Conservation (phyloP, 2,888 invertebrate genomes). For the Rhaphigaster nebulosa region DNA sequence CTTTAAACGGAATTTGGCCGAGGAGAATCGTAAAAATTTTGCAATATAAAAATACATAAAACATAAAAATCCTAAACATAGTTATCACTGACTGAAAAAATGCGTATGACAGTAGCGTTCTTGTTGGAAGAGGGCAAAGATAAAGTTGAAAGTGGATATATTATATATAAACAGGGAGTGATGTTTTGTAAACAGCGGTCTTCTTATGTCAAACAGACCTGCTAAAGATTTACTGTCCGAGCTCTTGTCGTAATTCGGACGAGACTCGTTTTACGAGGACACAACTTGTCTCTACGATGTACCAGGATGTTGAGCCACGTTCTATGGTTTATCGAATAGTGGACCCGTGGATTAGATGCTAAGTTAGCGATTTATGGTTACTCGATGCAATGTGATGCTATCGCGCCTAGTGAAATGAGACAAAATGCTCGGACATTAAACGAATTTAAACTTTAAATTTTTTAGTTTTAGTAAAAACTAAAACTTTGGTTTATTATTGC, state of each 20-base stretch:
- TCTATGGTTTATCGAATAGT: background rate
- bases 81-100: too few relatives aligned
- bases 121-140: background rate
- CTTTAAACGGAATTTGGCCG: too few relatives aligned
- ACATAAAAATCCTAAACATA: too few relatives aligned
- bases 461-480: too few relatives aligned
- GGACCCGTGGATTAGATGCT: background rate
- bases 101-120: background rate
- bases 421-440: background rate
- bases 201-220: slow-evolving; percentile 12
- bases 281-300: slow-evolving; percentile 20
- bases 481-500: too few relatives aligned
- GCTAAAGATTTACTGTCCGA: background rate
- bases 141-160: slow-evolving; percentile 19
- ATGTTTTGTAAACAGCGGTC: slow-evolving; percentile 43
- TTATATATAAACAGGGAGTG: slow-evolving; percentile 14
- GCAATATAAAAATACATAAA: too few relatives aligned
- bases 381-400: background rate
- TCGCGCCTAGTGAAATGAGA: background rate
- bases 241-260: background rate
- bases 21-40: too few relatives aligned
- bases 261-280: slow-evolving; percentile 3
- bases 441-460: background rate
- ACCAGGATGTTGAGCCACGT: background rate
- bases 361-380: background rate